Base-by-base conservation (phyloP, 2,888 invertebrate species). In the Nomada ferruginata region DNA sequence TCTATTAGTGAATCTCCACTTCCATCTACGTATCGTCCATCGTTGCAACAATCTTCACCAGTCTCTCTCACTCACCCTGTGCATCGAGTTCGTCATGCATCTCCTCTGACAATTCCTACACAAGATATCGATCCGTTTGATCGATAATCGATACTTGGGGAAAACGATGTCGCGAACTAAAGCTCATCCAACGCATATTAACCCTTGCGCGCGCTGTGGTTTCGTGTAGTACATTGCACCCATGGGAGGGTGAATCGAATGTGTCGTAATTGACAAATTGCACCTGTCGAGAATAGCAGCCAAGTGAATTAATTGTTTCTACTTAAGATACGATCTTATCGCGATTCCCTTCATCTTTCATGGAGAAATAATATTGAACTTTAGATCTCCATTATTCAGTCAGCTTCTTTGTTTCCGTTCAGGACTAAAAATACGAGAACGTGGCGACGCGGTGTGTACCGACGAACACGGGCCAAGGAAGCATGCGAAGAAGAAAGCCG, bases 71-170 rank as follows among this genome's bases (percentile, higher is more conserved):
- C 44, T 13, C 47, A 23, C 15, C 20, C 18, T 15, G 18, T 15
- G 18, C 9, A 26, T 2, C 18, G 36, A 11, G 9, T 63, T n/a
- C 26, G 65, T 76, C 59, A 29, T n/a, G 75, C 65, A 29, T 15
- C 47, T 0, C 15, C 10, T 10, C 20, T 1, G 53, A n/a, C n/a
- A 10, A 53, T 53, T 11, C 23, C 11, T 7, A 9, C 47, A 15
- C 36, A 13, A 50, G 55, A 57, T 55, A n/a, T 60, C 13, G 29
- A 29, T 10, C 26, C 10, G 18, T 3, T 44, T 0, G 26, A 69
- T 79, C 80, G 36, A 64, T 59, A 47, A 70, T 55, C 79, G 68
- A 60, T 53, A 2, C n/a, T n/a, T 7, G n/a, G n/a, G 7, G 53
- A 53, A 23, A 20, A 57, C 53, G n/a, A 44, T 53, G 59, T 5